Conservation (phyloP, 2,797 vertebrate species). For the Decapterus maruadsi region DNA sequence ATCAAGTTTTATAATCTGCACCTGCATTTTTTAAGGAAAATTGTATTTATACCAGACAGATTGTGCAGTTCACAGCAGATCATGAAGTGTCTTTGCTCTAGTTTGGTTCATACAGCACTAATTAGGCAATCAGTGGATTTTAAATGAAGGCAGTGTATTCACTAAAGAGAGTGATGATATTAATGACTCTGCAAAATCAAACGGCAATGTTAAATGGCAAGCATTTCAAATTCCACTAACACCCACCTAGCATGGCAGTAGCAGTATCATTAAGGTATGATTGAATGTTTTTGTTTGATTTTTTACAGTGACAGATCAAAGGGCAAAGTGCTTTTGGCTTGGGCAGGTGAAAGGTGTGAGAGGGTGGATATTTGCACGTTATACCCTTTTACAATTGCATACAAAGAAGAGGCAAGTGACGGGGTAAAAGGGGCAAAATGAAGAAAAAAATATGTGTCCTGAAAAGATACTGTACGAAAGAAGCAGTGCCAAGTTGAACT, state of each 20-base stretch:
- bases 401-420: not conserved
- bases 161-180: conserved; percentile 9
- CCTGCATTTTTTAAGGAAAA: not conserved
- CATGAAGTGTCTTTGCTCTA: no score
- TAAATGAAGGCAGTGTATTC: not conserved
- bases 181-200: conserved; percentile 1
- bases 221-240: not conserved
- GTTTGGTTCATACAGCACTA: not conserved
- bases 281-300: not conserved
- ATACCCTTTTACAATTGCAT: not conserved
- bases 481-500: conserved; percentile 25
- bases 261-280: not conserved
- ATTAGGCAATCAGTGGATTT: conserved; percentile 14
- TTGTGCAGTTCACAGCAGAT: not conserved
- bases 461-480: conserved; percentile 15
- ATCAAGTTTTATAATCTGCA: conserved; percentile 6
- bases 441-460: not conserved
- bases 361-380: not conserved
- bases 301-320: not conserved
- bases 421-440: not conserved
- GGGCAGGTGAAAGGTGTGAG: not conserved
- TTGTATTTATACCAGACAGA: not conserved
- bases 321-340: no score
- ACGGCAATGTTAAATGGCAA: conserved; percentile 21
- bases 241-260: not conserved